phyloP scores from a whole-genome alignment of 2,797 vertebrate genomes.

The Babyrousa celebensis region DNA sequence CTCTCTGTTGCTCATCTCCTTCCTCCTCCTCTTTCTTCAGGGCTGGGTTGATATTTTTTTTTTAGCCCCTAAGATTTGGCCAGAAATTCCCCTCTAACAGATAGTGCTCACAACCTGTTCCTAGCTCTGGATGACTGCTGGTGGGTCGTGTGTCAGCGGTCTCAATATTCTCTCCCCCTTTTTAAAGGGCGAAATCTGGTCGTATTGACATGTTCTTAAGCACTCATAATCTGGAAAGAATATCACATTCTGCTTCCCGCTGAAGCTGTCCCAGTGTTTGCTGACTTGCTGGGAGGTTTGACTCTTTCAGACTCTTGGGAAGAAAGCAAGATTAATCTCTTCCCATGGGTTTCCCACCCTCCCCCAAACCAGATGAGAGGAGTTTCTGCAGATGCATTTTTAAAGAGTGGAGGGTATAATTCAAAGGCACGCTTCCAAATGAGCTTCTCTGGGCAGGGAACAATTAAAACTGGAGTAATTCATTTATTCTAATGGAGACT shows the following conservation, averaged over 20 bases:
- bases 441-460: slow-evolving; percentile 64
- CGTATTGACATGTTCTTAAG: background rate
- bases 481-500: slow-evolving; percentile 73
- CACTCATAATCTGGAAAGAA: slow-evolving; percentile 72
- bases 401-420: slow-evolving; percentile 73
- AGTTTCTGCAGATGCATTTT: slow-evolving; percentile 77
- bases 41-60: background rate
- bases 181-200: slow-evolving; percentile 16
- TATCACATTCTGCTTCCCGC: background rate
- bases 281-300: slow-evolving; percentile 68
- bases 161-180: background rate
- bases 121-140: background rate
- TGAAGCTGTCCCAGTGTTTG: slow-evolving; percentile 51
- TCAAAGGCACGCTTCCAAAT: slow-evolving; percentile 75
- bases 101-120: background rate
- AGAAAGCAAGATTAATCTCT: slow-evolving; percentile 69
- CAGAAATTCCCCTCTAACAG: slow-evolving; percentile 46
- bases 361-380: background rate
- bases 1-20: background rate
- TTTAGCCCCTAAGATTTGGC: background rate
- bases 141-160: background rate
- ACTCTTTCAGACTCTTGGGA: slow-evolving; percentile 73
- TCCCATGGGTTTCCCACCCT: slow-evolving; percentile 31
- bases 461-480: slow-evolving; percentile 78
- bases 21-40: background rate